Evolutionary conservation across 2,113 vertebrate genomes (phyloP).

Genomic region (Cottus gobio): DNA sequence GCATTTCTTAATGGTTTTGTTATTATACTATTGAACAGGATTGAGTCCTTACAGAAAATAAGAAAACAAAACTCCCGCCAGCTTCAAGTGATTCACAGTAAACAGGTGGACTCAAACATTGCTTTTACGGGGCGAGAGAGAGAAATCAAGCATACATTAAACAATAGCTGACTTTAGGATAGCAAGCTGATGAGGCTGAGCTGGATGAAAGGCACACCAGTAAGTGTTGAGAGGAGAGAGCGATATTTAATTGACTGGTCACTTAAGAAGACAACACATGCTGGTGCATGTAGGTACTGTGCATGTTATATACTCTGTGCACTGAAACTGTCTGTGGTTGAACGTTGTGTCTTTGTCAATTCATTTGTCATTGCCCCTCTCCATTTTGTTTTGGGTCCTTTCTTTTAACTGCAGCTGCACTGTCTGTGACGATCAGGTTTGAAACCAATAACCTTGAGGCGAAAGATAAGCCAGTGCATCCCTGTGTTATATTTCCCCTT

Average conservation of each 20-base stretch:
- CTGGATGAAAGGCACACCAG: constrained; percentile 26
- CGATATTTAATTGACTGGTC: constrained; percentile 26
- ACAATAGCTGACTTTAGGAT: constrained; percentile 40
- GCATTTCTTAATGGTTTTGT: constrained; percentile 1
- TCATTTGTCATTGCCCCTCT: not conserved
- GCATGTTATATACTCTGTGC: not conserved
- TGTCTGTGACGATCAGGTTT: constrained; percentile 15
- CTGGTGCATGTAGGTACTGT: constrained; percentile 4
- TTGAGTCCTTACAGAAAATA: constrained; percentile 40
- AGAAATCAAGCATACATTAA: constrained; percentile 42
- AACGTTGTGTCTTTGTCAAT: not conserved
- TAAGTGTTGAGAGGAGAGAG: constrained; percentile 8
- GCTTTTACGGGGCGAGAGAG: constrained; percentile 16
- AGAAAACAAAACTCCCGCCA: constrained; percentile 40
- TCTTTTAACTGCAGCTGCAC: not conserved
- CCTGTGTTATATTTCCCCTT: not conserved
- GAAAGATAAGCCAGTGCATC: constrained; percentile 18
- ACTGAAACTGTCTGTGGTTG: not conserved
- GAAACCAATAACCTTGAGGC: constrained; percentile 6
- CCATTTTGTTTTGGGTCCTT: not conserved
- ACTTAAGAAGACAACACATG: constrained; percentile 17
- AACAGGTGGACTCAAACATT: constrained; percentile 25
- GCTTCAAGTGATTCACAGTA: constrained; percentile 36
- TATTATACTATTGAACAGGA: constrained; percentile 34
- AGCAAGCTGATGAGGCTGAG: constrained; percentile 28